Conservation (phyloP, 2,888 invertebrate species). For the Drosophila borborema region DNA sequence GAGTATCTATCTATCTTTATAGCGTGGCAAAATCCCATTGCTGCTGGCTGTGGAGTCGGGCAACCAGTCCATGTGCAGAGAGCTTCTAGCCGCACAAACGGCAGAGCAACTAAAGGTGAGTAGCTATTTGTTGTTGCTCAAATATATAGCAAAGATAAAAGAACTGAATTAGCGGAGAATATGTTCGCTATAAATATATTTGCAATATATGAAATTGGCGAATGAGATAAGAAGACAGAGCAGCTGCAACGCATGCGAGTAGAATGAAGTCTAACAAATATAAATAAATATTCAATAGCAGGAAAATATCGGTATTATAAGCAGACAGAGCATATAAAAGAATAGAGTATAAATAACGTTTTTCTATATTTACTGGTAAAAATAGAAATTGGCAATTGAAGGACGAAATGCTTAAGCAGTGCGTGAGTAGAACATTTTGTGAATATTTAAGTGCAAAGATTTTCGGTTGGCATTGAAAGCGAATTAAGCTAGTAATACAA, state of each 20-base stretch:
- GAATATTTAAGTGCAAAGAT: background rate
- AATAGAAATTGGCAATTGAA: background rate
- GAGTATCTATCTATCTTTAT: constrained; percentile 23
- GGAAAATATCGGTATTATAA: too few species aligned
- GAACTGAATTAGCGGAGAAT: background rate
- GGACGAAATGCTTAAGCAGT: background rate
- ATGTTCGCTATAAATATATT: background rate
- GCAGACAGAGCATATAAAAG: background rate
- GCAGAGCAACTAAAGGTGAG: constrained; percentile 93
- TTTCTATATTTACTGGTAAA: background rate
- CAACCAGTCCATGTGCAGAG: constrained; percentile 97
- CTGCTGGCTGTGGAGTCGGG: constrained; percentile 97
- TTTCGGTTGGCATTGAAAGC: background rate
- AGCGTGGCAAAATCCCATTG: constrained; percentile 97
- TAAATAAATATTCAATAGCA: background rate
- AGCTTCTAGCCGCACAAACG: constrained; percentile 94
- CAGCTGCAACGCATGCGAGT: background rate
- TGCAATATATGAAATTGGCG: background rate
- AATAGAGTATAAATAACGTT: background rate
- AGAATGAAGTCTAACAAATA: background rate
- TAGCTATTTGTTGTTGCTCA: background rate
- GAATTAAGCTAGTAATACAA: background rate
- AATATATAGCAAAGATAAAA: background rate
- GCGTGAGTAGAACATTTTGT: background rate
- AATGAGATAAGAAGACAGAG: background rate